Evolutionary conservation across 2,113 vertebrate genomes (phyloP).

Genomic region (Notarius quadriscutis): DNA sequence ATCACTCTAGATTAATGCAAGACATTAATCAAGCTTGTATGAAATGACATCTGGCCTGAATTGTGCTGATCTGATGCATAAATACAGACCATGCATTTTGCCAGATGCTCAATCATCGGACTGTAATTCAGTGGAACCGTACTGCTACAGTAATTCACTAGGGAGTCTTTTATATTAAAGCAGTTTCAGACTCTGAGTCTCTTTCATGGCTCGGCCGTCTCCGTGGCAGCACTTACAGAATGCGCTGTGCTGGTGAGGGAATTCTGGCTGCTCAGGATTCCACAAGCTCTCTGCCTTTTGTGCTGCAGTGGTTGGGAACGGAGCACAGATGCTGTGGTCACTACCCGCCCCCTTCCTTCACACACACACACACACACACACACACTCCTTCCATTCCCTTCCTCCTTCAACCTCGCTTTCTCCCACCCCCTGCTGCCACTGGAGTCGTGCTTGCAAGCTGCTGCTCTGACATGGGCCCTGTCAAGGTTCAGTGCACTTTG

Average conservation of each 20-base stretch:
- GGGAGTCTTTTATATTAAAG: slow-evolving; percentile 28
- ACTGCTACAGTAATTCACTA: background rate
- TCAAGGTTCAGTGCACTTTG: slow-evolving; percentile 51
- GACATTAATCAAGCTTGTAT: slow-evolving; percentile 16
- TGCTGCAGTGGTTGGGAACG: slow-evolving; percentile 56
- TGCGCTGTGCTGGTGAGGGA: slow-evolving; percentile 63
- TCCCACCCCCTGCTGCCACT: slow-evolving; percentile 41
- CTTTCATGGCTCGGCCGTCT: slow-evolving; percentile 57
- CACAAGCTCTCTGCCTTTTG: slow-evolving; percentile 52
- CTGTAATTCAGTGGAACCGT: slow-evolving; percentile 45
- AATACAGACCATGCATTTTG: background rate
- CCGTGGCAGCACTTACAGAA: slow-evolving; percentile 63
- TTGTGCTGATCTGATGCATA: slow-evolving; percentile 14
- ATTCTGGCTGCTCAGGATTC: slow-evolving; percentile 58
- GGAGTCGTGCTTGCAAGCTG: slow-evolving; percentile 60
- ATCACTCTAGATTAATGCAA: background rate
- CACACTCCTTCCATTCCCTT: slow-evolving; percentile 22
- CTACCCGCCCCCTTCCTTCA: slow-evolving; percentile 33
- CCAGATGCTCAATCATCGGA: slow-evolving; percentile 14
- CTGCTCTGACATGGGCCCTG: slow-evolving; percentile 34
- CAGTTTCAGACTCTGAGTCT: slow-evolving; percentile 13
- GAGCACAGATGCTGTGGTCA: slow-evolving; percentile 61
- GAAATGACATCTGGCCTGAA: slow-evolving; percentile 57
- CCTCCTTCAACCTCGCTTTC: slow-evolving; percentile 32
- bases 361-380: slow-evolving; percentile 34